These are phyloP conservation scores for Papilio glaucus DNA, from an alignment of 1,140 invertebrate genomes.

Conservation along the genomic window DNA sequence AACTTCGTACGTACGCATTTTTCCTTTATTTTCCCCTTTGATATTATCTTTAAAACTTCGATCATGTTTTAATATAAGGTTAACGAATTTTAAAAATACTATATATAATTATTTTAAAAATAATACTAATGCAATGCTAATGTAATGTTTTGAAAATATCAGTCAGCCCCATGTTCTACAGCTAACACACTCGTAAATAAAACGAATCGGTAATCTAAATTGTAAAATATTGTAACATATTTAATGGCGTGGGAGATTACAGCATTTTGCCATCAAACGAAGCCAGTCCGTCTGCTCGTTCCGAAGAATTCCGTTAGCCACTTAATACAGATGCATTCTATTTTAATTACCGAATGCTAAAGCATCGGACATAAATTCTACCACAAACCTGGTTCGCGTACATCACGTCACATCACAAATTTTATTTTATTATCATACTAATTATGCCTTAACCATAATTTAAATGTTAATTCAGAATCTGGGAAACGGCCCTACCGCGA, in stretches of 20 bases:
- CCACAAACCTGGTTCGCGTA: constrained; percentile 33
- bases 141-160: not conserved
- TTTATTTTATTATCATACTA: constrained; percentile 39
- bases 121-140: no score
- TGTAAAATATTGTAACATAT: constrained; percentile 2
- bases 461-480: constrained; percentile 37
- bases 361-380: constrained; percentile 31
- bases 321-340: constrained; percentile 34
- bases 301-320: constrained; percentile 18
- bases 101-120: no score
- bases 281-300: constrained; percentile 5
- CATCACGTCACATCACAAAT: constrained; percentile 34
- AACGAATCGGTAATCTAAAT: constrained; percentile 4
- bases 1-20: no score
- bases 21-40: no score
- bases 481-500: constrained; percentile 37
- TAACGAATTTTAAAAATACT: no score
- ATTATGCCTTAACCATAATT: constrained; percentile 36
- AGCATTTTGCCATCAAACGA: constrained; percentile 16
- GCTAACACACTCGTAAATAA: constrained; percentile 23
- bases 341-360: constrained; percentile 37
- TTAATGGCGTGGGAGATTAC: not conserved
- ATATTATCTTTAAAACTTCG: no score
- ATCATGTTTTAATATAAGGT: no score
- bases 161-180: not conserved